Conservation (phyloP, 2,113 vertebrate species). For the Paraplagusia blochii region DNA sequence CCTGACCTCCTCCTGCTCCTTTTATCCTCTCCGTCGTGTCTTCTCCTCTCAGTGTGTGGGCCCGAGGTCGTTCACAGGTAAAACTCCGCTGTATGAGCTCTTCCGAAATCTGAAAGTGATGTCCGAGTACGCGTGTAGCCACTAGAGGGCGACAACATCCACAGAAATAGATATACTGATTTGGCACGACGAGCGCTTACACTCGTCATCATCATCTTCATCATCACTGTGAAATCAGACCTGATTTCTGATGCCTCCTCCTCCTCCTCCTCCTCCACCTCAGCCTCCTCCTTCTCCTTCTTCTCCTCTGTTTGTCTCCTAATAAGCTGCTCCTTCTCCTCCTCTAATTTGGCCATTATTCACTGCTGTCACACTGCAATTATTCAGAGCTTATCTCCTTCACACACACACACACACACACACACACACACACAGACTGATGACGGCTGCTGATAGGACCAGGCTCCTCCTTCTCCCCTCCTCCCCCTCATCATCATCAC, state of each 20-base stretch:
- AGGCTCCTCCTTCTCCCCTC: constrained; percentile 8
- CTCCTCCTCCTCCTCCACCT: too few relatives aligned
- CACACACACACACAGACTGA: constrained; percentile 46
- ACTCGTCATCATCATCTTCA: constrained; percentile 34
- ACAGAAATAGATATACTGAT: background rate
- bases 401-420: constrained; percentile 56
- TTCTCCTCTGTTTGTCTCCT: constrained; percentile 23
- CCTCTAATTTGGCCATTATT: constrained; percentile 81
- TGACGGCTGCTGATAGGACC: constrained; percentile 72
- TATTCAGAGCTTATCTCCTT: constrained; percentile 81
- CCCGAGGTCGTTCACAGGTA: constrained; percentile 66
- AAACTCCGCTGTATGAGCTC: too few relatives aligned
- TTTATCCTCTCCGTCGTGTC: constrained; percentile 39
- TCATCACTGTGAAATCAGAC: constrained; percentile 61
- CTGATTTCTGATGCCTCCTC: constrained; percentile 65
- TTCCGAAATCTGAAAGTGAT: too few relatives aligned
- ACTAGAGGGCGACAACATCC: constrained; percentile 14
- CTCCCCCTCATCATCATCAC: constrained; percentile 59
- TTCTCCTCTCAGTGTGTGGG: constrained; percentile 59
- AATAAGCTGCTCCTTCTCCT: constrained; percentile 75
- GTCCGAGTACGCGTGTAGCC: too few relatives aligned
- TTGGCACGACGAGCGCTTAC: constrained; percentile 15
- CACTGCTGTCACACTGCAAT: constrained; percentile 80
- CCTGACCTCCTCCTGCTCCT: constrained; percentile 44
- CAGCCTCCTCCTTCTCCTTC: too few relatives aligned